Conservation (phyloP, 2,113 vertebrate species). For the Ageneiosus marmoratus region DNA sequence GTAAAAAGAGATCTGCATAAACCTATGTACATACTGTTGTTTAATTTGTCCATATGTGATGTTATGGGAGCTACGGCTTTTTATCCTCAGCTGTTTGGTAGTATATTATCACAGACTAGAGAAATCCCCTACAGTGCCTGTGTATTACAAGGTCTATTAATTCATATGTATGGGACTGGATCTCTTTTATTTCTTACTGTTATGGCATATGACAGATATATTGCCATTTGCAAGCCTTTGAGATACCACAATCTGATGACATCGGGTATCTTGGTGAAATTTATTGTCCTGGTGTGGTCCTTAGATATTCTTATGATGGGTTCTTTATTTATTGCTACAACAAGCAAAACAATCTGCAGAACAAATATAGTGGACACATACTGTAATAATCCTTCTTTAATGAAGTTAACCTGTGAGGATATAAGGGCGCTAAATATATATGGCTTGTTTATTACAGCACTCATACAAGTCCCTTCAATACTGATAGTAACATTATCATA, state of each 20-base stretch:
- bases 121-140: not conserved
- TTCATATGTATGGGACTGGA: not conserved
- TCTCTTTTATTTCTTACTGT: not conserved
- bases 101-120: not conserved
- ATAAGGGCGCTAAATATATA: not conserved
- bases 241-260: constrained; percentile 4
- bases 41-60: constrained; percentile 16
- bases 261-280: not conserved
- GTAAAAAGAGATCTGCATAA: not conserved
- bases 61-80: not conserved
- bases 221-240: constrained; percentile 14
- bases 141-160: not conserved
- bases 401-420: constrained; percentile 15
- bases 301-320: not conserved
- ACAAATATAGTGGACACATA: not conserved
- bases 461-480: not conserved
- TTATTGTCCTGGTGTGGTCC: not conserved
- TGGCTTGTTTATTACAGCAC: not conserved
- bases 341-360: constrained; percentile 3
- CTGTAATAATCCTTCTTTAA: constrained; percentile 6
- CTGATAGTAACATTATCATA: not conserved
- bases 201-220: not conserved
- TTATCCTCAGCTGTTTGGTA: not conserved
- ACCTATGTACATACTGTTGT: constrained; percentile 19
- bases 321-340: not conserved